These are phyloP conservation scores for Seriola aureovittata DNA, from an alignment of 2,113 vertebrate genomes.

Conservation along the genomic window DNA sequence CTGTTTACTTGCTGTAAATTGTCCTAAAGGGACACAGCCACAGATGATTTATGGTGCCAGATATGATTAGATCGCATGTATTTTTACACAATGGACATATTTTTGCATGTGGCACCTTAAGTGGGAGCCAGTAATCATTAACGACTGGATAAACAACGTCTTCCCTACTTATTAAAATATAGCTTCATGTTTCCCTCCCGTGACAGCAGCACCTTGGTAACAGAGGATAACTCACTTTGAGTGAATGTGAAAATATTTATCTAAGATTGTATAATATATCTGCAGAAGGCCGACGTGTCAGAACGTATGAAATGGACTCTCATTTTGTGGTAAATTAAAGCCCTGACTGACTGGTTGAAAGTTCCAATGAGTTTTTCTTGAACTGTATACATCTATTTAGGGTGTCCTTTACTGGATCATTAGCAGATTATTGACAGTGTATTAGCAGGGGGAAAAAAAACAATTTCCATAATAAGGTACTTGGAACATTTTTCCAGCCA, in stretches of 20 bases:
- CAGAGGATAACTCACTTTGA: conserved; percentile 30
- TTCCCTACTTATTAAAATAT: conserved; percentile 57
- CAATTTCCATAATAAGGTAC: neutral
- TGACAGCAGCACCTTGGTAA: conserved; percentile 46
- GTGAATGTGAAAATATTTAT: conserved; percentile 69
- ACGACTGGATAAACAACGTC: conserved; percentile 55
- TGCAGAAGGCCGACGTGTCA: conserved; percentile 30
- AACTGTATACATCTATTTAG: conserved; percentile 11
- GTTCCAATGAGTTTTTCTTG: conserved; percentile 1
- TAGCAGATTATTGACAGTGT: conserved; percentile 3
- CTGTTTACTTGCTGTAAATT: conserved; percentile 66
- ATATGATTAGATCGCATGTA: conserved; percentile 71
- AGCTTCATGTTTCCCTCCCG: conserved; percentile 58
- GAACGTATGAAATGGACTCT: conserved; percentile 9
- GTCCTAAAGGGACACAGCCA: conserved; percentile 70
- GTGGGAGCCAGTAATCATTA: conserved; percentile 69
- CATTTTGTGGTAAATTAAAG: conserved; percentile 41
- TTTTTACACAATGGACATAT: conserved; percentile 65
- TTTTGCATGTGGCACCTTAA: conserved; percentile 61
- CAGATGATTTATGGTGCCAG: conserved; percentile 72
- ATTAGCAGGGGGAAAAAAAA: neutral
- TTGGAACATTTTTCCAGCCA: neutral
- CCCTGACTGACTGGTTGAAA: conserved; percentile 24
- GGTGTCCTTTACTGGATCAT: conserved; percentile 18
- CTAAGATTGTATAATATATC: conserved; percentile 47